phyloP scores from a whole-genome alignment of 2,797 vertebrate species.

The Sebastes baramenuke region DNA sequence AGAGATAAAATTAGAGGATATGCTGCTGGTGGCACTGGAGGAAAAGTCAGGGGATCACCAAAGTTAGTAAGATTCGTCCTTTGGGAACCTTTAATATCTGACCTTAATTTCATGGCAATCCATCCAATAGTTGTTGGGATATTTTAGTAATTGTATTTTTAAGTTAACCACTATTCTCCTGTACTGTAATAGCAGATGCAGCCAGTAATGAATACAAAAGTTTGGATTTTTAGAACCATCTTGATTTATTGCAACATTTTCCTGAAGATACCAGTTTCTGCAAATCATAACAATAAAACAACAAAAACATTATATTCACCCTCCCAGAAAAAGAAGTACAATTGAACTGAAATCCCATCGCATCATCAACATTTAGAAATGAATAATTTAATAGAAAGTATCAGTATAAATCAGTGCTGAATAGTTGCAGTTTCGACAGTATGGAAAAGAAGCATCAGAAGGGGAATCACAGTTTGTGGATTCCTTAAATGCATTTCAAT shows the following conservation, averaged over 20 bases:
- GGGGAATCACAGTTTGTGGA: background rate
- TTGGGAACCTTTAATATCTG: background rate
- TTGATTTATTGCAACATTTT: constrained; percentile 65
- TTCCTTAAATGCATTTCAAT: background rate
- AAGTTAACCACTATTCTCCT: background rate
- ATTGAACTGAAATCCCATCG: background rate
- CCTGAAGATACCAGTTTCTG: constrained; percentile 13
- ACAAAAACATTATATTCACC: background rate
- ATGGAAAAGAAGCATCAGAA: background rate
- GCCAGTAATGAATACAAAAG: background rate
- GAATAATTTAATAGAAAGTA: constrained; percentile 21
- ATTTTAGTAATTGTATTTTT: background rate
- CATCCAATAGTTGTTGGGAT: too few species aligned
- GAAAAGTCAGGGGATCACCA: background rate
- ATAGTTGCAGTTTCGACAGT: background rate
- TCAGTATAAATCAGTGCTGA: constrained; percentile 30
- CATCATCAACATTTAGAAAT: constrained; percentile 21
- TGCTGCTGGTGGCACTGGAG: background rate
- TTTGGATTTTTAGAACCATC: constrained; percentile 19
- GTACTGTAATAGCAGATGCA: background rate
- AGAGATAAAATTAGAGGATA: background rate
- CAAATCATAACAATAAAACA: constrained; percentile 39
- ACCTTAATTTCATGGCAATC: background rate
- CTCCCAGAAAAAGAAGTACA: background rate
- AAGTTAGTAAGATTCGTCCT: background rate